Percentiles rank a stretch among this genome's conserved stretches.
These are phyloP conservation scores for Coenonympha arcania DNA, from an alignment of 2,888 invertebrate genomes.

Conservation along the genomic window DNA sequence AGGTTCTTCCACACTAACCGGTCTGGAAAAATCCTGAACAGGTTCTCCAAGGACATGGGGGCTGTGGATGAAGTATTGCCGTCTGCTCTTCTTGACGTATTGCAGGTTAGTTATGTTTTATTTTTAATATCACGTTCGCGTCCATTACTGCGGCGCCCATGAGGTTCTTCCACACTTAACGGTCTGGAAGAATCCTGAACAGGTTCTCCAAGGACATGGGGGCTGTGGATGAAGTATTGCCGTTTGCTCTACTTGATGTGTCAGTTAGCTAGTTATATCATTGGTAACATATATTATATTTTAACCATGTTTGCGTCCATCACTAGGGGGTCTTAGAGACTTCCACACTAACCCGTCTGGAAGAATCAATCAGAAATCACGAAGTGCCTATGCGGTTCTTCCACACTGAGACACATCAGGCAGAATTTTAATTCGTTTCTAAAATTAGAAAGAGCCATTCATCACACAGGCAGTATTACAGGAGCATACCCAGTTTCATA, in stretches of 20 bases:
- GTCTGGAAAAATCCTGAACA: slow-evolving; percentile 85
- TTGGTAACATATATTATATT: too few relatives aligned
- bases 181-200: slow-evolving; percentile 87
- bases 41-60: slow-evolving; percentile 93
- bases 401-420: too few relatives aligned
- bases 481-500: too few relatives aligned
- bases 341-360: too few relatives aligned
- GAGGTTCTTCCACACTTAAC: slow-evolving; percentile 91
- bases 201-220: slow-evolving; percentile 93
- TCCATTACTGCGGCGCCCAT: slow-evolving; percentile 85
- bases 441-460: too few relatives aligned
- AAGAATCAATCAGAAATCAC: too few relatives aligned
- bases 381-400: too few relatives aligned
- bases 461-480: too few relatives aligned
- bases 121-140: slow-evolving; percentile 83
- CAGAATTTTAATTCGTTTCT: too few relatives aligned
- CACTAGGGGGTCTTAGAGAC: too few relatives aligned
- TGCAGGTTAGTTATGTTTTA: slow-evolving; percentile 62
- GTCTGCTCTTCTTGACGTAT: slow-evolving; percentile 75
- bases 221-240: slow-evolving; percentile 77
- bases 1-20: slow-evolving; percentile 92
- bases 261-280: too few relatives aligned
- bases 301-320: too few relatives aligned
- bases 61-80: slow-evolving; percentile 79
- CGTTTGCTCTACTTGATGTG: slow-evolving; percentile 76